phyloP scores from a whole-genome alignment of 2,113 vertebrate species.

The Calyptomena viridis region DNA sequence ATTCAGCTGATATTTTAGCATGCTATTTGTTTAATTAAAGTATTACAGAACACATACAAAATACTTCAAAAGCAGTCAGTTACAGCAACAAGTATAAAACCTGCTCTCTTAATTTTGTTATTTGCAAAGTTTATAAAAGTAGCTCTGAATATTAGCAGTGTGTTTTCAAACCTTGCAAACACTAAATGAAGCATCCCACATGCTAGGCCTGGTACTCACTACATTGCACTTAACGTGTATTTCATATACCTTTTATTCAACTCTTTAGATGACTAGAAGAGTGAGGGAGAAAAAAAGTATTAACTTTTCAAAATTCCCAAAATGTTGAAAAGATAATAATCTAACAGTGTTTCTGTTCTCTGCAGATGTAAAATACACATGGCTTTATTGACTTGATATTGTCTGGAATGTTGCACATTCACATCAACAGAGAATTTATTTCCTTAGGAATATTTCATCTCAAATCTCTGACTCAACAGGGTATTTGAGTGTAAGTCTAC shows the following conservation, averaged over 20 bases:
- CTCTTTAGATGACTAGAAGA: conserved; percentile 77
- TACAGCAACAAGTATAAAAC: neutral
- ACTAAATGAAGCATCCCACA: conserved; percentile 49
- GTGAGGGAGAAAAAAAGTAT: conserved; percentile 15
- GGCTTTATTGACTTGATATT: neutral
- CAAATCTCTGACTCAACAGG: neutral
- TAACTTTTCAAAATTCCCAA: conserved; percentile 16
- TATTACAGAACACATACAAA: conserved; percentile 38
- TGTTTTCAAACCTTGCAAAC: conserved; percentile 50
- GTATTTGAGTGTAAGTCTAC: neutral
- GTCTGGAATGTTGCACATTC: neutral
- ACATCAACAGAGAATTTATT: neutral
- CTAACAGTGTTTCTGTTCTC: neutral
- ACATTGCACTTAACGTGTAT: neutral
- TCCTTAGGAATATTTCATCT: neutral
- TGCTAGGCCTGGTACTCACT: conserved; percentile 38
- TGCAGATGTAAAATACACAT: neutral
- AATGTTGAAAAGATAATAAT: neutral
- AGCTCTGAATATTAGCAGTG: conserved; percentile 2
- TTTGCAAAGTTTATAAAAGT: neutral
- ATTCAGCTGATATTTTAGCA: conserved; percentile 2
- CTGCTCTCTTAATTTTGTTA: neutral
- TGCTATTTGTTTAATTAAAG: neutral
- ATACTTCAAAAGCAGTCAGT: conserved; percentile 48
- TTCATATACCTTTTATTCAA: conserved; percentile 80